phyloP scores from a whole-genome alignment of 2,797 vertebrate species.

The Danio jaintianensis region DNA sequence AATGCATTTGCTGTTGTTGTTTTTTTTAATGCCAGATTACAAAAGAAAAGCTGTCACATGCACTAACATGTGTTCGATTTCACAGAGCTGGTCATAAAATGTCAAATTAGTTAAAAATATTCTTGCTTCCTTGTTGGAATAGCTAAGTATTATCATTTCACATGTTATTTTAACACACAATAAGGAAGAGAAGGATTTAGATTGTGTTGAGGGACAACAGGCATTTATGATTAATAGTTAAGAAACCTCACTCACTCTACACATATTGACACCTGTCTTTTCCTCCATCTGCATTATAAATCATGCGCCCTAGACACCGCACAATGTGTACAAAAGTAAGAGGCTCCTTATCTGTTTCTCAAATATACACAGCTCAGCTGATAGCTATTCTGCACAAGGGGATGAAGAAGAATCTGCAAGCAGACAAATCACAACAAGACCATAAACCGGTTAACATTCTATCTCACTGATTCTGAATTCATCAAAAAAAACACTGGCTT shows the following conservation, averaged over 20 bases:
- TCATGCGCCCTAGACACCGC: background rate
- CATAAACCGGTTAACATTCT: background rate
- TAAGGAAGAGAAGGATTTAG: constrained; percentile 20
- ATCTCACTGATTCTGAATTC: background rate
- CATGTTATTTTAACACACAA: constrained; percentile 22
- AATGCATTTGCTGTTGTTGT: background rate
- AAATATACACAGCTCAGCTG: background rate
- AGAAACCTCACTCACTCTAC: background rate
- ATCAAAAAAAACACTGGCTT: background rate
- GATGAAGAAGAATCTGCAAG: background rate
- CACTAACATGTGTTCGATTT: background rate
- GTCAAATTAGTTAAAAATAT: background rate
- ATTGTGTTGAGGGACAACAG: background rate
- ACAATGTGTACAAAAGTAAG: constrained; percentile 8
- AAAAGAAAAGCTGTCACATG: background rate
- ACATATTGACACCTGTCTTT: constrained; percentile 21
- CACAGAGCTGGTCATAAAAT: constrained; percentile 3
- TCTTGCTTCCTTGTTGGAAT: constrained; percentile 19
- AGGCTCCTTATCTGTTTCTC: constrained; percentile 29
- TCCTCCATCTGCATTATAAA: background rate
- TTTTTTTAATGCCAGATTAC: constrained; percentile 8
- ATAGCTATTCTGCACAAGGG: background rate
- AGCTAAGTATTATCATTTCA: constrained; percentile 1
- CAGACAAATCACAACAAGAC: constrained; percentile 7
- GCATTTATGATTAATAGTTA: background rate